Percentiles rank a stretch among this genome's conserved stretches.
Evolutionary conservation across 2,888 invertebrate species (phyloP).

Genomic region (Agonopterix arenella): DNA sequence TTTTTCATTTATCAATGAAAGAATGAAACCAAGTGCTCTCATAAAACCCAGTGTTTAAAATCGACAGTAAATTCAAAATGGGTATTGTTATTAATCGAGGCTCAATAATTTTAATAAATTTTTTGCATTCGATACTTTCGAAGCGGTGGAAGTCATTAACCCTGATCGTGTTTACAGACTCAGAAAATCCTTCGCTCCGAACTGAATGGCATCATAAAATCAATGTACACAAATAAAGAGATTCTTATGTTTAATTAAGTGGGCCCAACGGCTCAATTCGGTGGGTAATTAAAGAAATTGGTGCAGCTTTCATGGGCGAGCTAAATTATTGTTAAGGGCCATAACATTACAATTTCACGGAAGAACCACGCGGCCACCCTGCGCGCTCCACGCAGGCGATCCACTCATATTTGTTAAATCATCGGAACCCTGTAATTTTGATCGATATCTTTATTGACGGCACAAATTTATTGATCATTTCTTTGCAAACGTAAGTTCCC

Average conservation of each 20-base stretch:
- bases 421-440: slow-evolving; percentile 75
- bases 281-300: slow-evolving; percentile 60
- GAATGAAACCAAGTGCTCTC: slow-evolving; percentile 1
- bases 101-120: slow-evolving; percentile 14
- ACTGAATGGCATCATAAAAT: slow-evolving; percentile 44
- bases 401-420: slow-evolving; percentile 73
- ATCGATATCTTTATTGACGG: slow-evolving; percentile 75
- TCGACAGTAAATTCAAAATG: slow-evolving; percentile 1
- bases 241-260: slow-evolving; percentile 55
- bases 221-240: slow-evolving; percentile 45
- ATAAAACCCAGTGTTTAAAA: background rate
- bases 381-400: slow-evolving; percentile 52
- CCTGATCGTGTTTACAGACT: slow-evolving; percentile 40
- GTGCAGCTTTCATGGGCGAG: slow-evolving; percentile 53
- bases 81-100: slow-evolving; percentile 8
- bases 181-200: slow-evolving; percentile 27
- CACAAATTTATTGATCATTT: slow-evolving; percentile 73
- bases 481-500: slow-evolving; percentile 63
- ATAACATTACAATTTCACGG: slow-evolving; percentile 67
- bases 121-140: slow-evolving; percentile 31
- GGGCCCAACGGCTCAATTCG: slow-evolving; percentile 50
- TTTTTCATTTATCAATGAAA: slow-evolving; percentile 10
- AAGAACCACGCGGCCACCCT: slow-evolving; percentile 65
- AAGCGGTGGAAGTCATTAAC: slow-evolving; percentile 43
- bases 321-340: slow-evolving; percentile 62